A percentile compares a stretch with the other conserved stretches of the same genome.
These are phyloP conservation scores for Metallyticus violacea DNA, from an alignment of 2,888 invertebrate genomes.

Conservation along the genomic window DNA sequence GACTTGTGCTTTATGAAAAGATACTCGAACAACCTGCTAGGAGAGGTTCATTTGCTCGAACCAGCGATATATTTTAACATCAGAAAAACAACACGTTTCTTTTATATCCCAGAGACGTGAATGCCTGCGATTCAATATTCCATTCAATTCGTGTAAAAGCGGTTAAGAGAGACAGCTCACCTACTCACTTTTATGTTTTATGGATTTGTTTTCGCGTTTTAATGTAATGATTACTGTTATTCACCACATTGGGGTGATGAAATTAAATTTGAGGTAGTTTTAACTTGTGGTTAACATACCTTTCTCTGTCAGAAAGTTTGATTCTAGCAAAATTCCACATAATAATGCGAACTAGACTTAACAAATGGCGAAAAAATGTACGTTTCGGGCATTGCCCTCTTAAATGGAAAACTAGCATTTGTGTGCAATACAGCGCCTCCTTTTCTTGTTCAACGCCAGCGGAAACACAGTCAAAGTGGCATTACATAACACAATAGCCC, in stretches of 20 bases:
- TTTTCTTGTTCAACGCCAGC: no score
- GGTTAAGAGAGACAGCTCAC: background rate
- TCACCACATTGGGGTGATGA: background rate
- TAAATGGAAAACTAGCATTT: no score
- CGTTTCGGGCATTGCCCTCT: no score
- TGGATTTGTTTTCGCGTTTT: background rate
- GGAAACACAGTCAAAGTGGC: no score
- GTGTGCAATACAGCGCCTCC: no score
- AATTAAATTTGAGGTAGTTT: background rate
- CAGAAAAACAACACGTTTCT: background rate
- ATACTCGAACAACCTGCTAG: background rate
- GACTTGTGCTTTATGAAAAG: conserved; percentile 4
- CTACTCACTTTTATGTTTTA: background rate
- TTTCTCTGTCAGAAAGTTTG: no score
- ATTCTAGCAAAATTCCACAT: no score
- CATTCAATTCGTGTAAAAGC: background rate
- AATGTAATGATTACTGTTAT: background rate
- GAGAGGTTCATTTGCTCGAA: background rate
- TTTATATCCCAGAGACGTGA: background rate
- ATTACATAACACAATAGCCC: no score
- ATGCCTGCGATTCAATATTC: background rate
- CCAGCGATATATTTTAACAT: background rate
- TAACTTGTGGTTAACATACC: no score
- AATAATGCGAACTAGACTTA: no score
- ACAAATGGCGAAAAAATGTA: no score